Evolutionary conservation across 2,888 invertebrate genomes (phyloP), one percentile per base, ranked within the genome.

Genomic region (Peribatodes rhomboidaria): DNA sequence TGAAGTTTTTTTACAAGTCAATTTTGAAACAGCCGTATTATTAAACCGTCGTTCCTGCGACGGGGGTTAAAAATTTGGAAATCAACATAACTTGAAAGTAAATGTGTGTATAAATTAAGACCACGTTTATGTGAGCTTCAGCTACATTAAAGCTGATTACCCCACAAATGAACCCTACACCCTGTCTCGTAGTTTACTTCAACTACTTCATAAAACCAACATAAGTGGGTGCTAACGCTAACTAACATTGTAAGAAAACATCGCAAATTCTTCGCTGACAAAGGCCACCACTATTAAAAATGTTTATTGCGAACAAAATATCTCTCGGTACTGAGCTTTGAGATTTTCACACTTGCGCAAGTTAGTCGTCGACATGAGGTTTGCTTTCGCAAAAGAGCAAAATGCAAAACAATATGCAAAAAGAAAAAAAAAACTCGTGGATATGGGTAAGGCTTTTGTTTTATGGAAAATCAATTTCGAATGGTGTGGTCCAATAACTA

Each of bases 251-350:
- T 65, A 61, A 65, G 60, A 52, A 60, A 52, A 61, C 60, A 65
- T 61, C 65, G 59, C 65, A 65, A 65, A 61, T 56, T 60, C 56
- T 42, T 42, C 13, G 35, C 49, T 68, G 60, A 67, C 62, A 63
- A 60, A 65, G 47, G 57, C 67, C 68, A 68, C 67, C 58, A 47
- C 63, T 68, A 67, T 70, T 67, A 69, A 70, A 72, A 69, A 67
- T 70, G 67, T 72, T 72, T 72, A 72, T 70, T 69, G 65, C 70
- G 20, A 62, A 67, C 70, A 70, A 72, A 72, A 69, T 70, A 71
- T 71, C 72, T 65, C 64, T 64, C 65, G 53, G 61, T 67, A 61
- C 57, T 27, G 6, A 56, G 60, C 65, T 65, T 65, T 56, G 22
- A 16, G 13, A 1, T 16, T 61, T 53, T 65, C 56, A 52, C 60